Evolutionary conservation across 2,113 vertebrate species (phyloP), one percentile per base, ranked within the genome.

Genomic region (Progne subis): DNA sequence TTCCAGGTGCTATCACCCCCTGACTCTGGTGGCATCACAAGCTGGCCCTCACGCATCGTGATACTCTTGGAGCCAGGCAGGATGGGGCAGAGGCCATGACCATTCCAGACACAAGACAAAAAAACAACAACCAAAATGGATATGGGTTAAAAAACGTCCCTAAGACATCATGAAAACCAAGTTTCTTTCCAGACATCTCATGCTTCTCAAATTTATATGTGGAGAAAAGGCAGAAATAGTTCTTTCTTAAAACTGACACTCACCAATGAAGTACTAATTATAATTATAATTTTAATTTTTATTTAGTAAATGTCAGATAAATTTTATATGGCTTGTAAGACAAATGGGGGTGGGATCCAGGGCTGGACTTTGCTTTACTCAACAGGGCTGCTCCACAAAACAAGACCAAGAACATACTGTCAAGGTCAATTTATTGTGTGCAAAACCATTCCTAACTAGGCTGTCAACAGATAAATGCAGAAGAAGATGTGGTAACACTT

Each of bases 21-120:
- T 20, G 4, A 0, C 32, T 26, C 47, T 11, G 1, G 0, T 2
- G 0, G 14, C 8, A 46, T 37, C 47, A 21, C 1, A 0, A 11
- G 57, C 21, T 46, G 20, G 18, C 21, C 41, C 49, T 46, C 49
- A 21, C 32, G 7, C 26, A 20, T 25, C 0, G 0, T 1, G 0
- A 7, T 46, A 18, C 14, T 14, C 21, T 12, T 0, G 0, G 21
- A 63, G 17, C 32, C 18, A 19, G 16, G 11, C 0, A 0, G 5
- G 18, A 2, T 1, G 0, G 18, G 4, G 5, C 1, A 0, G 13
- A 46, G 20, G 17, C 13, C 18, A 4, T 6, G 26, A 55, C 11
- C 9, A 5, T 47, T 55, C 21, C 47, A 2, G 11, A 64, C 23
- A 8, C 14, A n/a, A 21, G 41, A 32, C 2, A 52, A 44, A 44